Evolutionary conservation across 1,140 invertebrate genomes (phyloP), one percentile per base, ranked within the genome.

Genomic region (Holcopasites calliopsidis): DNA sequence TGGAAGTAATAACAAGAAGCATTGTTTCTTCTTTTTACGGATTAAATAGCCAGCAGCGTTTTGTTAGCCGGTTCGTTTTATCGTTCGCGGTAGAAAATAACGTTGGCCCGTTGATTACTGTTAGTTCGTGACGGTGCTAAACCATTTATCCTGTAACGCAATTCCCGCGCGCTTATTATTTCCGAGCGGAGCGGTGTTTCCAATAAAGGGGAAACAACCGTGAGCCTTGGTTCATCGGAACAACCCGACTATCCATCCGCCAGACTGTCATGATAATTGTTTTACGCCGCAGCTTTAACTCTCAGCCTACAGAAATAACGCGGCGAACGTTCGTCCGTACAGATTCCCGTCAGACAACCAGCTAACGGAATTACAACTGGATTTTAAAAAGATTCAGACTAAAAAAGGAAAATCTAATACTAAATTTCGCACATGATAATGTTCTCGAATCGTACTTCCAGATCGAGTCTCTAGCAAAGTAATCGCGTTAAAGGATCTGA

Each of bases 131-230:
- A 40, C 40, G n/a, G 6, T 4, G 10, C 16, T 70, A 70, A 47
- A 70, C 40, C 38, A 55, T 47, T 70, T 70, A 70, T 33, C 28
- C 5, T 60, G 54, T 58, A 60, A 70, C 66, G 28, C 8, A 31
- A 70, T 47, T 60, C 35, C 13, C 18, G 23, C 16, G 65, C 28
- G n/a, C n/a, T 70, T 26, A 52, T 52, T 66, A 70, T 60, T 60
- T 8, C 38, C 8, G 3, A 21, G 18, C 21, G 10, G 10, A 50
- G 13, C n/a, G 10, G 26, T 10, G 6, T 58, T 11, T 16, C 28
- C 38, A 16, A 31, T n/a, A n/a, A 26, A 35, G 40, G 5, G 28
- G 50, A 47, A 70, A 35, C 52, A 42, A 40, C 10, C 5, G 11
- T 1, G 26, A 31, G 7, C 4, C 28, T 35, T 40, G 21, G 33